Evolutionary conservation across 1,140 invertebrate genomes (phyloP).

Genomic region (Pachypsylla venusta): DNA sequence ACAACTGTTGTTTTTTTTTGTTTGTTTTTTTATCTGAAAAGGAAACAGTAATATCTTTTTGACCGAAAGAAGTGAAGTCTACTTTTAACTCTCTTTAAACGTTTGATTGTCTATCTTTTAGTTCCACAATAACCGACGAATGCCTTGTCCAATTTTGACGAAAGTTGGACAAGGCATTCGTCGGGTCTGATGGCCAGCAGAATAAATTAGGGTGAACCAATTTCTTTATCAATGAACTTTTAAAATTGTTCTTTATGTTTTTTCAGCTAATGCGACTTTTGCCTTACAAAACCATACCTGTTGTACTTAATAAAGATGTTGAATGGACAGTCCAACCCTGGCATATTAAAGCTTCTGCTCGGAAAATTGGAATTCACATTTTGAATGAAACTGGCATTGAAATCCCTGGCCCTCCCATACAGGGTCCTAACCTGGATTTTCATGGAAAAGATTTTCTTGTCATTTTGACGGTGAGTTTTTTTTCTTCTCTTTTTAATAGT

Average conservation of each 20-base stretch:
- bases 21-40: no score
- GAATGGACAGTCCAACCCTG: constrained; percentile 68
- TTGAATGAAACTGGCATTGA: constrained; percentile 50
- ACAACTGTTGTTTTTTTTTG: no score
- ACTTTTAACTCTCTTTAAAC: no score
- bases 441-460: constrained; percentile 68
- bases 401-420: constrained; percentile 52
- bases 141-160: no score
- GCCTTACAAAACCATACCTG: constrained; percentile 35
- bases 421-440: constrained; percentile 56
- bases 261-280: constrained; percentile 27
- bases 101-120: no score
- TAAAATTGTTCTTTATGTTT: neutral
- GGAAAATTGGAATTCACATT: constrained; percentile 47
- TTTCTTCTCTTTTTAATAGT: constrained; percentile 10
- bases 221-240: constrained; percentile 11
- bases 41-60: no score
- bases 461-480: constrained; percentile 47
- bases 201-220: constrained; percentile 11
- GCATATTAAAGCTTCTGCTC: constrained; percentile 56
- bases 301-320: constrained; percentile 57
- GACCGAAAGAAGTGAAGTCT: no score
- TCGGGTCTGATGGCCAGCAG: no score
- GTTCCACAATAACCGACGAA: no score
- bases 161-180: no score